phyloP scores from a whole-genome alignment of 2,113 vertebrate genomes.

The Fulmarus glacialis region DNA sequence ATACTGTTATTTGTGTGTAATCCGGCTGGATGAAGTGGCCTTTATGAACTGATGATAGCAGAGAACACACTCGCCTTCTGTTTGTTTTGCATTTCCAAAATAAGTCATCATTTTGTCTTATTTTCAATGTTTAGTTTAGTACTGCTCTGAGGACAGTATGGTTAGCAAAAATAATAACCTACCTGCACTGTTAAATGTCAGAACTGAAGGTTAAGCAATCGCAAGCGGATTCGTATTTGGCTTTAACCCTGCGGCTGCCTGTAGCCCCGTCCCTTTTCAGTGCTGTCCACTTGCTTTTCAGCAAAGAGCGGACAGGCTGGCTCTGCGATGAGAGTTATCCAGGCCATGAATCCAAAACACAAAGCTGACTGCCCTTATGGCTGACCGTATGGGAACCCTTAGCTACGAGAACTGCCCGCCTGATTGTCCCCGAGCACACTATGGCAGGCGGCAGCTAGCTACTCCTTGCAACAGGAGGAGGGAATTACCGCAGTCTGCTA shows the following conservation, averaged over 20 bases:
- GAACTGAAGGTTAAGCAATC: neutral
- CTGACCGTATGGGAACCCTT: neutral
- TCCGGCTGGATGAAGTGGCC: neutral
- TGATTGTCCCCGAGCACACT: neutral
- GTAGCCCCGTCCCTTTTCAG: neutral
- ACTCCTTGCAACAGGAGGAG: neutral
- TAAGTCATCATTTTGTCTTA: neutral
- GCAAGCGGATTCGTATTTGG: neutral
- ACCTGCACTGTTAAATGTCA: slow-evolving; percentile 21
- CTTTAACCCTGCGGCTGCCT: neutral
- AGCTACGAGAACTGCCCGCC: neutral
- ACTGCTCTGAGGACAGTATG: neutral
- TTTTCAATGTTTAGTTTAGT: neutral
- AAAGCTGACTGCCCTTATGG: neutral
- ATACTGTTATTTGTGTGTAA: neutral
- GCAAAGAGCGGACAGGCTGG: neutral
- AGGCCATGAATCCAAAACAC: neutral
- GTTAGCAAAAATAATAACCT: slow-evolving; percentile 18
- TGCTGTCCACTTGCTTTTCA: neutral
- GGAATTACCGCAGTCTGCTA: neutral
- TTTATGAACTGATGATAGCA: neutral
- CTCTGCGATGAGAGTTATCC: neutral
- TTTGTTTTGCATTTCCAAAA: slow-evolving; percentile 12
- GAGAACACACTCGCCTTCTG: neutral
- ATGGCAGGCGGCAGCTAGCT: neutral